phyloP scores from a whole-genome alignment of 2,113 vertebrate genomes.

The Pluvialis apricaria region DNA sequence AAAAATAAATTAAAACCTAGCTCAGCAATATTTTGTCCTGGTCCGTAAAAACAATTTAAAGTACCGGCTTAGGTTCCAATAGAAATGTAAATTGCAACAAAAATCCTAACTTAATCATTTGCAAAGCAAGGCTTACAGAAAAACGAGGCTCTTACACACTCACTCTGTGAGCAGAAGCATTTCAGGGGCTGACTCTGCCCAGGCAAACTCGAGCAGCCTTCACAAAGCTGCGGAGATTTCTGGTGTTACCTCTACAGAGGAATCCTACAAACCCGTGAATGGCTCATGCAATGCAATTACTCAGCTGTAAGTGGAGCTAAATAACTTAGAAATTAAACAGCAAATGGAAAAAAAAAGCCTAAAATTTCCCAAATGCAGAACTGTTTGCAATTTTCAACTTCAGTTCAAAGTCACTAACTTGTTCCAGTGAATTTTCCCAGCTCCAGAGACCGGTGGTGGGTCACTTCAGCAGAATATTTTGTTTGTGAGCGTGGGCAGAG shows the following conservation, averaged over 20 bases:
- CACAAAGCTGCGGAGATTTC: background rate
- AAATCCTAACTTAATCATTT: background rate
- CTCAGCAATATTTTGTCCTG: background rate
- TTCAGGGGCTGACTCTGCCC: background rate
- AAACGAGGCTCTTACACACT: background rate
- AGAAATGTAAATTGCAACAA: background rate
- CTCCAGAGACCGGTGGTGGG: too few species aligned
- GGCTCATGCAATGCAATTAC: background rate
- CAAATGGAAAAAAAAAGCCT: background rate
- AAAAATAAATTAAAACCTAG: background rate
- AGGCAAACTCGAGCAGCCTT: background rate
- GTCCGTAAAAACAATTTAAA: background rate
- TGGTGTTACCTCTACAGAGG: background rate
- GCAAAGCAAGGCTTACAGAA: background rate
- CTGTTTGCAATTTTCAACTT: too few species aligned
- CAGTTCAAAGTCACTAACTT: too few species aligned
- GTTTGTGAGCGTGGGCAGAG: too few species aligned
- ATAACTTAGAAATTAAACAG: background rate
- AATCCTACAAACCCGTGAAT: background rate
- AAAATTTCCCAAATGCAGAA: too few species aligned
- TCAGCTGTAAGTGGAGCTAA: background rate
- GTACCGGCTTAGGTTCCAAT: background rate
- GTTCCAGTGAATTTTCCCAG: too few species aligned
- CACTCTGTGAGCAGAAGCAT: accelerated
- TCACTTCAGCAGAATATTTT: too few species aligned